Percentiles rank a stretch among this genome's conserved stretches.
These are phyloP conservation scores for Gasterosteus nipponicus DNA, from an alignment of 2,113 vertebrate species.

Conservation along the genomic window DNA sequence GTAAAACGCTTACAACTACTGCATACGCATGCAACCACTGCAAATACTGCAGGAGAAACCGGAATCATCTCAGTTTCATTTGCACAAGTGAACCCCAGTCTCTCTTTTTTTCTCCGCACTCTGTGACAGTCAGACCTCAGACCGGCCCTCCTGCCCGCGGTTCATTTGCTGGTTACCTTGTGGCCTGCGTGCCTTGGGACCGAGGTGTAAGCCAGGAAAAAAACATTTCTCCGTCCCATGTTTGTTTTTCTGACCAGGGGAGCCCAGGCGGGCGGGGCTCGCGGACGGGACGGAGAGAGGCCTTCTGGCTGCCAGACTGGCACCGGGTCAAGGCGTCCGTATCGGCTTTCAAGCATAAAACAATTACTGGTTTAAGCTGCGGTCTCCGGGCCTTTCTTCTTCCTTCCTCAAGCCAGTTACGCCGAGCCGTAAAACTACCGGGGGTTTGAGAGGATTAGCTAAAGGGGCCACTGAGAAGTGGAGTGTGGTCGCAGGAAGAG, in stretches of 20 bases:
- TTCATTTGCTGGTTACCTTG: constrained; percentile 55
- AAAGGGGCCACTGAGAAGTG: constrained; percentile 47
- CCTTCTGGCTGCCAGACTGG: constrained; percentile 58
- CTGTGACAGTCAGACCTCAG: constrained; percentile 59
- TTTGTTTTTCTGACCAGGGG: constrained; percentile 77
- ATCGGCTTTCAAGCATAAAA: constrained; percentile 71
- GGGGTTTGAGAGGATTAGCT: constrained; percentile 68
- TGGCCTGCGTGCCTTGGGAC: constrained; percentile 62
- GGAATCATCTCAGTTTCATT: constrained; percentile 25
- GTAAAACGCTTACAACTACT: constrained; percentile 6
- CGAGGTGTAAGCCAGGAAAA: constrained; percentile 73
- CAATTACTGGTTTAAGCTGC: constrained; percentile 76
- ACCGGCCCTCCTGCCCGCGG: constrained; percentile 55
- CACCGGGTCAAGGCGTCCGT: constrained; percentile 57
- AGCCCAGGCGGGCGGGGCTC: constrained; percentile 45
- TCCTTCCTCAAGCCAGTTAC: constrained; percentile 69
- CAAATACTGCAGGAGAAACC: constrained; percentile 11
- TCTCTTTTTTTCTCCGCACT: constrained; percentile 13
- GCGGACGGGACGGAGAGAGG: constrained; percentile 56
- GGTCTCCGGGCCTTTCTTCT: constrained; percentile 66
- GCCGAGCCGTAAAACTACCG: constrained; percentile 72
- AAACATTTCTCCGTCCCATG: constrained; percentile 55
- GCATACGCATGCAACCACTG: background rate
- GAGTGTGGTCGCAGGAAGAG: constrained; percentile 29
- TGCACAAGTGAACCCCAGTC: constrained; percentile 47